Evolutionary conservation across 2,113 vertebrate species (phyloP), one percentile per base, ranked within the genome.

Genomic region (Oenanthe oenanthe): DNA sequence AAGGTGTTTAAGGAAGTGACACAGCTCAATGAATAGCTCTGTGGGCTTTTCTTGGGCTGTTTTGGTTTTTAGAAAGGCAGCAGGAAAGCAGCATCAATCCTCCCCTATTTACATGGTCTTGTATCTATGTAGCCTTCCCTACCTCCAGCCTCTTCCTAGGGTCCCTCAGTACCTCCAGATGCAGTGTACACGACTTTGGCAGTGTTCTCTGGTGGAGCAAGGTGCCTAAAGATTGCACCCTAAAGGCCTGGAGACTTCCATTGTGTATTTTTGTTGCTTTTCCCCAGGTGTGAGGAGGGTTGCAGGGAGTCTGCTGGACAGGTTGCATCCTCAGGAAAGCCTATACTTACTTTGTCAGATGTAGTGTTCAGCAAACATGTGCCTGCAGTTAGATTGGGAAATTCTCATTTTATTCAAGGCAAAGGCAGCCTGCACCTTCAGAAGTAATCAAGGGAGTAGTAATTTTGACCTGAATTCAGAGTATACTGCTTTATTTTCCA

Each of bases 91-190:
- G 0, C 38, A 51, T 53, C 6, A 4, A 6, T 17, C 12, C 83
- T 29, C 10, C 3, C 3, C 4, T 80, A 0, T 34, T 66, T n/a
- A n/a, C 53, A 57, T 38, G 7, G 10, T 38, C 8, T 38, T 70
- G 9, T 58, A n/a, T 6, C 1, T 66, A 4, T 3, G 4, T 10
- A 7, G 17, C 10, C 12, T 7, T 32, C 17, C 8, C 17, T 25
- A 5, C 9, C 12, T 56, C 25, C 15, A 60, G 17, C 17, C 29
- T 14, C 16, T 79, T 65, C 42, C 17, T 8, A 21, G 54, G 4
- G 3, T 57, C 42, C 53, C 10, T 79, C n/a, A 48, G 2, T 38
- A 42, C 26, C 8, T 38, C 9, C 19, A 45, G 45, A 7, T 2
- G 1, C 17, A 36, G 25, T 31, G 9, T 20, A 2, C 5, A 1